Base-by-base conservation (phyloP, 1,140 invertebrate species). In the Oscheius sp. region DNA sequence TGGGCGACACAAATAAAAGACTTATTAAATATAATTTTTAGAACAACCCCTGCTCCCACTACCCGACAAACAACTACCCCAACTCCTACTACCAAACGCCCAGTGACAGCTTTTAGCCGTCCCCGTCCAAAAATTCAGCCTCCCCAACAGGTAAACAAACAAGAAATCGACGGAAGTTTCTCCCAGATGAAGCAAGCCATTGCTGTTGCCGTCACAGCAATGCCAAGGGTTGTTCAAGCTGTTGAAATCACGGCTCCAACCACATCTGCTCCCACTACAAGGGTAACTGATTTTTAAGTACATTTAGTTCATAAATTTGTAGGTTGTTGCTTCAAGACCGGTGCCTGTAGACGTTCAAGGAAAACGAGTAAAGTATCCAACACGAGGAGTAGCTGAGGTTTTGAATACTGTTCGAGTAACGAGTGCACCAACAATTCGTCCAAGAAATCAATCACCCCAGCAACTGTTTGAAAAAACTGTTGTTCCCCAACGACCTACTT, bases 401-500 rank as follows among this genome's bases (percentile, higher is more conserved):
- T 32, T 36, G 1, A 32, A n/a, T n/a, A 68, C 34, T 20, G 23
- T 68, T 7, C 67, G 67, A 59, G 35, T 35, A 13, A 68, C 67
- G 0, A n/a, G n/a, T n/a, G 52, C 55, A 42, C 67, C 52, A 59
- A 68, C 67, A 28, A n/a, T 68, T 4, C 67, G 49, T 3, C 67
- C 67, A 38, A 61, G 31, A 18, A 49, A 55, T 36, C 67, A 59
- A 68, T 59, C 32, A 23, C 23, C 67, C 20, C 52, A 58, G 23
- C 52, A 68, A 31, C 34, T 68, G 34, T 55, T 32, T 36, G 49
- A 68, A 36, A 55, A 34, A 38, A 68, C 55, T 29, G 67, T 68
- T 15, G 36, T 45, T 45, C 62, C 62, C 1, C 62, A 36, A 3
- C 20, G 62, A 65, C 35, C 67, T 59, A 23, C 49, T 55, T 20